Conservation (phyloP, 2,113 vertebrate genomes). For the Carlito syrichta region DNA sequence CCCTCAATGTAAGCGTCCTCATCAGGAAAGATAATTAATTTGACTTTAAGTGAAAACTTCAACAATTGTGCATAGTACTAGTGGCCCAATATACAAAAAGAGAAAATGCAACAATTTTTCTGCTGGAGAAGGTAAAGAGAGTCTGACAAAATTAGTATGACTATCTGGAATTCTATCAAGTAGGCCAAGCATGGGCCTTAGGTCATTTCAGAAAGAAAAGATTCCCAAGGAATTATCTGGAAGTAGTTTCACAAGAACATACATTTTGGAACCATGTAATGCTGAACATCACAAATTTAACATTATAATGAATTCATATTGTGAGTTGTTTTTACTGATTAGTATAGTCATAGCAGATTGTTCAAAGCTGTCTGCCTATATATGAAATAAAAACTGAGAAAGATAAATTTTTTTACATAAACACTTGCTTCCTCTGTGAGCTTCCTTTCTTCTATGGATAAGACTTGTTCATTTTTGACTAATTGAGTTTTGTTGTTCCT, state of each 20-base stretch:
- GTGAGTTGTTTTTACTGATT: not conserved
- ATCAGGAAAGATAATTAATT: not conserved
- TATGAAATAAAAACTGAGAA: not conserved
- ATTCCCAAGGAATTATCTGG: not conserved
- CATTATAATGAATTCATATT: not conserved
- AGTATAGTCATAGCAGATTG: fast-evolving
- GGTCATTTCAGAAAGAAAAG: not conserved
- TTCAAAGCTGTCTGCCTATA: not conserved
- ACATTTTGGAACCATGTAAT: not conserved
- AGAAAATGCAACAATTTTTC: not conserved
- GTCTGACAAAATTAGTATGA: not conserved
- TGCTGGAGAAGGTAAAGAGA: not conserved
- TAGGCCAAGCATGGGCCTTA: not conserved
- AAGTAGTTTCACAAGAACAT: not conserved
- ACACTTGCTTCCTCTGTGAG: not conserved
- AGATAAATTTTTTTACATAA: not conserved
- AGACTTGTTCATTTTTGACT: not conserved
- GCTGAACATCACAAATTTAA: not conserved
- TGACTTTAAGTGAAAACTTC: not conserved
- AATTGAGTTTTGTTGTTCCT: not conserved
- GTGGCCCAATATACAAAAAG: not conserved
- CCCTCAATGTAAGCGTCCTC: not conserved
- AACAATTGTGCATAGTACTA: not conserved
- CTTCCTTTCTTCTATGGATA: not conserved
- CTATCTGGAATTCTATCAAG: not conserved